Evolutionary conservation across 2,797 vertebrate species (phyloP), one percentile per base, ranked within the genome.

Genomic region (Geotrypetes seraphini): DNA sequence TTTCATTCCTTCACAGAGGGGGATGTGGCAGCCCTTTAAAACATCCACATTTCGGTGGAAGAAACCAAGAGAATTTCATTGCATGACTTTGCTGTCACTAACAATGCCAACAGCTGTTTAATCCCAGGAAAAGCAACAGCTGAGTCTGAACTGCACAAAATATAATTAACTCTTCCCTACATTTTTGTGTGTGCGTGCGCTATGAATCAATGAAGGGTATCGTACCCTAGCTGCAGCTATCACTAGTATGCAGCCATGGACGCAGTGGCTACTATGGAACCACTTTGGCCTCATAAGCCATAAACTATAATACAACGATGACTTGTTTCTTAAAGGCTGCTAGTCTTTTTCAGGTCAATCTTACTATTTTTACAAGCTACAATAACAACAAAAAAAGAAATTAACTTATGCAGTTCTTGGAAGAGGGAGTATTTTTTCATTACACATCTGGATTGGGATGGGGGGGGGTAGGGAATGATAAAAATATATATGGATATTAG

Each of bases 81-180:
- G 71, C 74, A 73, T 71, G 79, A 83, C 86, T 84, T 79, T 72
- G 72, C 73, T 82, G 81, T 78, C 79, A 86, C 90, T 87, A 88
- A 86, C 79, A 76, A 76, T 62, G 23, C 69, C 71, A 79, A 79
- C 87, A 91, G 86, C 87, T 91, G 86, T 83, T 85, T 70, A 70
- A 85, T 81, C 85, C 86, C 84, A 81, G 53, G 76, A 83, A 85
- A 84, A 75, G 87, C 65, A 79, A 81, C 83, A 88, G 83, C 83
- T 85, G 84, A 77, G 72, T 69, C 54, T 61, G 63, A 56, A 74
- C 55, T 53, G 60, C 61, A 62, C 55, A 62, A 52, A 53, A 73
- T n/a, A 68, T 67, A 46, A 64, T 66, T 58, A 69, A 68, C 63
- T 71, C 55, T 67, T 69, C 36, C 29, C 18, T 46, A 51, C 11